Percentiles rank a stretch among this genome's conserved stretches.
These are phyloP conservation scores for Hymenochirus boettgeri DNA, from an alignment of 2,113 vertebrate species.

Conservation along the genomic window DNA sequence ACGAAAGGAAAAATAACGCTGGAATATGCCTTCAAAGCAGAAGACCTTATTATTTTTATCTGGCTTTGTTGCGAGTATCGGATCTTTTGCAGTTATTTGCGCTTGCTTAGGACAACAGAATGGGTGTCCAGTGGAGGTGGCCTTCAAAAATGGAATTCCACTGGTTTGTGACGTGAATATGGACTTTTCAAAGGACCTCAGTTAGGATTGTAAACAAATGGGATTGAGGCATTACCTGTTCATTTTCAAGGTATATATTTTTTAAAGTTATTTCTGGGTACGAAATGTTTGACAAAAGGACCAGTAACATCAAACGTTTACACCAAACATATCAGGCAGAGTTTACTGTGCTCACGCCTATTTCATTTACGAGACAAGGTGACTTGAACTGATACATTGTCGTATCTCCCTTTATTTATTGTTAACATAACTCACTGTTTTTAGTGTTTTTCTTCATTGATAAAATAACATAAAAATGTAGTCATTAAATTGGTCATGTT, in stretches of 20 bases:
- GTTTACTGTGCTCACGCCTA: too few relatives aligned
- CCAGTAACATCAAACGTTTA: too few relatives aligned
- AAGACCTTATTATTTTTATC: conserved; percentile 64
- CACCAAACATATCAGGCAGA: too few relatives aligned
- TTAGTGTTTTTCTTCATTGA: too few relatives aligned
- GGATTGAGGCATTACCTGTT: rapidly evolving
- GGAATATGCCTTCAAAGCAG: conserved; percentile 73
- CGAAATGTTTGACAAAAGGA: too few relatives aligned
- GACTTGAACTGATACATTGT: too few relatives aligned
- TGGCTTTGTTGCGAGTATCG: conserved; percentile 53
- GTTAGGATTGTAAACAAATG: neutral
- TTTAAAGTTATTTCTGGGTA: too few relatives aligned
- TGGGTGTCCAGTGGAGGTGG: conserved; percentile 62
- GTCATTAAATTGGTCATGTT: too few relatives aligned
- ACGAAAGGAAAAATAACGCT: conserved; percentile 3
- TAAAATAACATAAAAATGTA: too few relatives aligned
- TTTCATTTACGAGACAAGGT: too few relatives aligned
- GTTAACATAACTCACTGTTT: too few relatives aligned
- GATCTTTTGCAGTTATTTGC: conserved; percentile 59
- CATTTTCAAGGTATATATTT: conserved; percentile 57
- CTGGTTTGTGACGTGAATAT: conserved; percentile 48
- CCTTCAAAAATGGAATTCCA: rapidly evolving
- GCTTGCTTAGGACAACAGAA: conserved; percentile 47
- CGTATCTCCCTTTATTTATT: too few relatives aligned
- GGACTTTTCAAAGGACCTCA: conserved; percentile 62